A percentile compares a stretch with the other conserved stretches of the same genome.
Conservation (phyloP, 2,113 vertebrate genomes). For the Fulica atra region DNA sequence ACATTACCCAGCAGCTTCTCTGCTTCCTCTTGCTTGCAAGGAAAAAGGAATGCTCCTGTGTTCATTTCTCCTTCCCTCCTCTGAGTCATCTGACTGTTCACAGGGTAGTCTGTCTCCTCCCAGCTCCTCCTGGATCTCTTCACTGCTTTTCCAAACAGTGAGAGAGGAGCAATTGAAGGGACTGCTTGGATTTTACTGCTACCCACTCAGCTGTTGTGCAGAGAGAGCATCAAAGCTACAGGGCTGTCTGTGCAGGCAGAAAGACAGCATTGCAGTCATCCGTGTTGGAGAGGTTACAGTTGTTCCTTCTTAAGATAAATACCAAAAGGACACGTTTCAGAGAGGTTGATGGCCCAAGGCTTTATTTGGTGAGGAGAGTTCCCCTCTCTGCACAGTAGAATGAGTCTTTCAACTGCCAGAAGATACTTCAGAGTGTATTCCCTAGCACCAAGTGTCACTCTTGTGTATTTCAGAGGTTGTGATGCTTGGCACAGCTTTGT, state of each 20-base stretch:
- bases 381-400: background rate
- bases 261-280: background rate
- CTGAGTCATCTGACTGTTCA: background rate
- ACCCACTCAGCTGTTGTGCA: background rate
- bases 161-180: background rate
- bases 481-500: background rate
- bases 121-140: background rate
- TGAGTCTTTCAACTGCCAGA: background rate
- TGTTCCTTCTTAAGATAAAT: background rate
- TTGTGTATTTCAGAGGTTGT: background rate
- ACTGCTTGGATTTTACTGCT: background rate
- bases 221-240: background rate
- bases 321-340: background rate
- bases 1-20: background rate
- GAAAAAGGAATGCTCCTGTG: background rate
- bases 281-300: background rate
- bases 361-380: background rate
- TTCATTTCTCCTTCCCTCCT: background rate
- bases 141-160: background rate
- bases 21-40: background rate
- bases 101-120: background rate
- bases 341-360: background rate
- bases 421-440: background rate
- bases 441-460: background rate
- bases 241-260: background rate